Evolutionary conservation across 2,797 vertebrate genomes (phyloP), one percentile per base, ranked within the genome.

Genomic region (Sternarchorhynchus goeldii): DNA sequence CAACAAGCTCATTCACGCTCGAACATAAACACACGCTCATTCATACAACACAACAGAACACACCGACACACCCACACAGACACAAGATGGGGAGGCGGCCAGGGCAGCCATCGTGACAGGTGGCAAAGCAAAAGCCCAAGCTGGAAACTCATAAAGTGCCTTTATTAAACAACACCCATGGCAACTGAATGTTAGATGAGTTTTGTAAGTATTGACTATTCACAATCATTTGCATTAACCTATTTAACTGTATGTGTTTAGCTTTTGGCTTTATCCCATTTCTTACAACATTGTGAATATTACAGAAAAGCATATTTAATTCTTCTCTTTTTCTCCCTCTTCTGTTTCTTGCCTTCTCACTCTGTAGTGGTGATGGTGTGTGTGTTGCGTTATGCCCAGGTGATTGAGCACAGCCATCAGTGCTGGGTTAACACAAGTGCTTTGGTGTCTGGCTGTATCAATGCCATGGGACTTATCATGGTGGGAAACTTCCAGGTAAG

Each of bases 401-500:
- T 97, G 83, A 92, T 97, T 2, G 96, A 97, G 84, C 94, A 95
- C 85, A 95, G 93, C 83, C 95, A 95, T 70, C 89, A 91, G n/a
- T 95, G 94, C 68, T 95, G 95, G 96, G 86, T 96, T 66, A 97
- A 96, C 92, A 96, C 94, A 29, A 93, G 93, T 0, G 95, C 93
- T 0, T 90, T 97, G 83, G 92, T 96, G 83, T 94, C 93, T 0
- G 96, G 96, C 86, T 96, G 95, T 86, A 94, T 93, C 86, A 97
- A 97, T 0, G 95, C 94, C 0, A 88, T 95, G 1, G 95, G 96
- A 71, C 92, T 97, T 3, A 91, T 97, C 77, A 93, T 97, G 90
- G 95, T 97, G 64, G 95, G 96, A 53, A 97, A 96, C 90, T 97
- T 97, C 83, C 96, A 97, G 94, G 96, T 97, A 78, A 88, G 86